phyloP scores from a whole-genome alignment of 2,113 vertebrate genomes.

The Aplodontia rufa region DNA sequence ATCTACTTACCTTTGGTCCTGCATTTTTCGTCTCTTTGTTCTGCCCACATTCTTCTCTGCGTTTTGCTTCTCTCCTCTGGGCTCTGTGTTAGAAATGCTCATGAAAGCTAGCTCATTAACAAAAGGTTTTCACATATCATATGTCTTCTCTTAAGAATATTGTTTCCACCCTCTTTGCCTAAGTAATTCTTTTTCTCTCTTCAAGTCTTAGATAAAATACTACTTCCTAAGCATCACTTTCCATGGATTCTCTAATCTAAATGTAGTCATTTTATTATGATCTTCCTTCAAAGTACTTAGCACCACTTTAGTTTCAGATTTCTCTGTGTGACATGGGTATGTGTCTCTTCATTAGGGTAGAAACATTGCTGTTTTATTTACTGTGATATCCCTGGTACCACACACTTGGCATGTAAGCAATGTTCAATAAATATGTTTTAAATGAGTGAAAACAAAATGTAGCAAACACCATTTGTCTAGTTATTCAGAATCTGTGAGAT shows the following conservation, averaged over 20 bases:
- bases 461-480: not conserved
- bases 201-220: constrained; percentile 2
- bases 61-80: constrained; percentile 24
- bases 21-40: constrained; percentile 51
- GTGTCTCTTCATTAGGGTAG: not conserved
- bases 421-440: not conserved
- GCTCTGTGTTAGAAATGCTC: constrained; percentile 52
- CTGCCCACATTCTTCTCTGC: not conserved
- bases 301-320: constrained; percentile 14
- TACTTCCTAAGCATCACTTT: not conserved
- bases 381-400: not conserved
- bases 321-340: not conserved
- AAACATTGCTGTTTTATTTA: not conserved
- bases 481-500: not conserved
- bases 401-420: not conserved
- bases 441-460: not conserved
- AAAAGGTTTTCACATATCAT: not conserved
- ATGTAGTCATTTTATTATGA: not conserved
- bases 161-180: not conserved
- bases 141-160: not conserved
- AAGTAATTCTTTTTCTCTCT: not conserved
- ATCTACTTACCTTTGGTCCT: constrained; percentile 44
- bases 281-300: constrained; percentile 38
- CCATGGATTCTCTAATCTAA: not conserved
- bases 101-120: constrained; percentile 10